Percentiles rank a stretch among this genome's conserved stretches.
These are phyloP conservation scores for Ichneumon xanthorius DNA, from an alignment of 2,888 invertebrate species.

Conservation along the genomic window DNA sequence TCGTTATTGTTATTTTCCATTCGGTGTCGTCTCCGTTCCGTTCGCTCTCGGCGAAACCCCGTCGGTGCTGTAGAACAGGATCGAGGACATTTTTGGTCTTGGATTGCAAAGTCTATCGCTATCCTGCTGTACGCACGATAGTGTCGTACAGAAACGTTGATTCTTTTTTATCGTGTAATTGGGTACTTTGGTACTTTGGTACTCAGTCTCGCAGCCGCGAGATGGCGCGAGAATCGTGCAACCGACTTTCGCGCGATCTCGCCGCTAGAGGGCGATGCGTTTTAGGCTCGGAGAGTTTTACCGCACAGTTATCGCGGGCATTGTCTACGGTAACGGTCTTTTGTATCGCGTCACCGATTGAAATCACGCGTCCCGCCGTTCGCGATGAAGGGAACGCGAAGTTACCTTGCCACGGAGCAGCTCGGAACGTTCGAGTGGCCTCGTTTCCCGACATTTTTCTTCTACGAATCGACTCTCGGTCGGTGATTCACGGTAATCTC, in stretches of 20 bases:
- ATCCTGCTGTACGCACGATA: no score
- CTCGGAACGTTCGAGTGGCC: conserved; percentile 58
- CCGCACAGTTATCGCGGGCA: conserved; percentile 25
- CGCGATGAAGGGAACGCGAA: conserved; percentile 35
- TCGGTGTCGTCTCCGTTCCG: no score
- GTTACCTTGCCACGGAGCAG: conserved; percentile 50
- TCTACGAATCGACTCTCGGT: conserved; percentile 1
- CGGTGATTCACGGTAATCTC: background rate
- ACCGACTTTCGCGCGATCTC: background rate
- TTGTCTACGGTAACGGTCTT: conserved; percentile 45
- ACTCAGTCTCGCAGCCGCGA: background rate
- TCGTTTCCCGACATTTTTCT: conserved; percentile 53
- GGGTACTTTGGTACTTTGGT: no score
- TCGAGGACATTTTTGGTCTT: no score
- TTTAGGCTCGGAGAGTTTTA: background rate
- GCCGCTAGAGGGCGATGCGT: background rate
- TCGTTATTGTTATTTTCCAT: background rate
- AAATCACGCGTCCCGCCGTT: conserved; percentile 50
- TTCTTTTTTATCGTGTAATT: no score
- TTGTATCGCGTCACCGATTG: conserved; percentile 54
- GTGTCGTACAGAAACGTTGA: no score
- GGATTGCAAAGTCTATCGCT: no score
- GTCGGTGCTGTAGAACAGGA: no score
- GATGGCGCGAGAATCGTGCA: background rate
- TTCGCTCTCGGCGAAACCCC: no score